Conservation (phyloP, 2,888 invertebrate species). For the Scelioninae gen. 1 region DNA sequence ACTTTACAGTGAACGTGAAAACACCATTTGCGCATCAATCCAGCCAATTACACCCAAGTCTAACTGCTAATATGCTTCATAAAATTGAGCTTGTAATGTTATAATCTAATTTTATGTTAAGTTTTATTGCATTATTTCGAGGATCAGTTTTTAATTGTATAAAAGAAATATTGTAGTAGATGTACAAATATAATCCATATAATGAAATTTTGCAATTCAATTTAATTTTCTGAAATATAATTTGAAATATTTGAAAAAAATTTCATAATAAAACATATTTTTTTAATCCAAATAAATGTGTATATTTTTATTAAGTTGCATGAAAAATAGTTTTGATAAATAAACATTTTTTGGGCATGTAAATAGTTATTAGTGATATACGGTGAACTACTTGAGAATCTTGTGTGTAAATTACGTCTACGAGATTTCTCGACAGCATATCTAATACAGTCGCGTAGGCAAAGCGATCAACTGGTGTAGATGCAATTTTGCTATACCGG, state of each 20-base stretch:
- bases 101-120: not conserved
- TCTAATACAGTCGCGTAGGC: conserved; percentile 57
- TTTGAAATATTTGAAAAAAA: too few species aligned
- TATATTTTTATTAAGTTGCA: too few species aligned
- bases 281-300: too few species aligned
- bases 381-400: conserved; percentile 4
- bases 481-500: conserved; percentile 68
- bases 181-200: too few species aligned
- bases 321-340: too few species aligned
- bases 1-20: conserved; percentile 29
- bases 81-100: conserved; percentile 3
- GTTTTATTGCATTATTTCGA: not conserved
- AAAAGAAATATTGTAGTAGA: not conserved
- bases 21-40: conserved; percentile 37
- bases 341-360: too few species aligned
- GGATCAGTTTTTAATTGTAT: not conserved
- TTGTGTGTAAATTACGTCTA: conserved; percentile 52
- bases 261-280: too few species aligned
- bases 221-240: too few species aligned
- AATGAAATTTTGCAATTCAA: too few species aligned
- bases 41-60: conserved; percentile 23
- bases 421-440: conserved; percentile 52
- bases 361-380: too few species aligned
- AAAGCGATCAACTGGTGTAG: conserved; percentile 64
- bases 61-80: conserved; percentile 29